Evolutionary conservation across 2,797 vertebrate genomes (phyloP).

Genomic region (Hylomyscus alleni): DNA sequence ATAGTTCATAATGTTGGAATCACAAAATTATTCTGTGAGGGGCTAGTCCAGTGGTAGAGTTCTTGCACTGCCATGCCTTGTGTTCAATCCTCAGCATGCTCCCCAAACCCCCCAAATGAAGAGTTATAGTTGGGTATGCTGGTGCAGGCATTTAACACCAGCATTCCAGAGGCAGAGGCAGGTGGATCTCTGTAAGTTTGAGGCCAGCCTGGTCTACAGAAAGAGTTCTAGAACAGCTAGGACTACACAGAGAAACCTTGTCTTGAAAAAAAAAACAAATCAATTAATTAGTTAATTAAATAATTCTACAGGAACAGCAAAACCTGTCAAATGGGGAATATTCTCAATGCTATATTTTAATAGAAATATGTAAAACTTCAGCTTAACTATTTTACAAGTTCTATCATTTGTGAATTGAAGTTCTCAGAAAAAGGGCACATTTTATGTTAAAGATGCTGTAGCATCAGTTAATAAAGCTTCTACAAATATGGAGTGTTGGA

Average conservation of each 20-base stretch:
- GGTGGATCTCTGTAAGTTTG: not conserved
- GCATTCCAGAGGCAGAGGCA: not conserved
- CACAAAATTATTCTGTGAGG: not conserved
- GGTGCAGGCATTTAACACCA: not conserved
- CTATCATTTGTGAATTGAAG: not conserved
- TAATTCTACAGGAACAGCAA: not conserved
- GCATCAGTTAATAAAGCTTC: not conserved
- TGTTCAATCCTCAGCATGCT: not conserved
- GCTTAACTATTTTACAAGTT: not conserved
- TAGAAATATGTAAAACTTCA: not conserved
- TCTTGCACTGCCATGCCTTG: not conserved
- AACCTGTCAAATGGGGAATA: not conserved
- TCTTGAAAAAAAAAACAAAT: not conserved
- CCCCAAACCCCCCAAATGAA: not conserved
- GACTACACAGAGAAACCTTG: not conserved
- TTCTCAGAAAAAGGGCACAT: not conserved
- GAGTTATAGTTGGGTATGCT: not conserved
- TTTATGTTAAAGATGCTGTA: not conserved
- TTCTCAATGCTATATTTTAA: conserved; percentile 19
- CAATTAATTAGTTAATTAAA: not conserved
- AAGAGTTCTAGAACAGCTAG: not conserved
- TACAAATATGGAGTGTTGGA: not conserved
- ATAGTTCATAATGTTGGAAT: not conserved
- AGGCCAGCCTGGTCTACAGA: not conserved
- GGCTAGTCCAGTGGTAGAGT: not conserved